Base-by-base conservation (phyloP, 1,140 invertebrate species). In the Elymnias hypermnestra region DNA sequence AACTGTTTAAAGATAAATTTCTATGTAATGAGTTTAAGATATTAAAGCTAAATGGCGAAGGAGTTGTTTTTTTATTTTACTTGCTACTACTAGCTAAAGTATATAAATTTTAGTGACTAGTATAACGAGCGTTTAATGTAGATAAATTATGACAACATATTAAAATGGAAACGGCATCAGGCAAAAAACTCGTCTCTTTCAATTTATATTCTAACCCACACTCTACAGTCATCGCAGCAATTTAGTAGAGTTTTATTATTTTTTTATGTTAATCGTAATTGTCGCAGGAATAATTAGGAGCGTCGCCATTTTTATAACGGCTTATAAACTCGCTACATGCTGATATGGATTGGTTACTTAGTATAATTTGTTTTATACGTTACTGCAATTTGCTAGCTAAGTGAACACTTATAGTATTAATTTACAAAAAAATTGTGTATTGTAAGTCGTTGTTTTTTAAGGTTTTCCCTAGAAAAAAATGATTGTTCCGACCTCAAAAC, bases 191-290 rank as follows among this genome's bases (percentile, higher is more conserved):
- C 25, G 29, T 26, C 23, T n/a, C 14, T 26, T 40, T 26, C 13
- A 28, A 40, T 40, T 18, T 17, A 33, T 15, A 33, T 33, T 33
- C 29, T 33, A 33, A 28, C 23, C 38, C 9, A 29, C 25, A 31
- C n/a, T 12, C 15, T 21, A 15, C 12, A 38, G 36, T 40, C 28
- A 33, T 40, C 21, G 44, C 23, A 10, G 60, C 62, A 68, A 64
- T 72, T 65, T 64, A 53, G 51, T 51, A 54, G 56, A 53, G 23
- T 64, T 75, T 75, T 78, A 72, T 72, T 70, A 72, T 72, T 64
- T 64, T 72, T 78, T 72, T 72, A 73, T 74, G 68, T 53, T 68
- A 72, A 73, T 77, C 62, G 53, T 72, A 72, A 73, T 64, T 67
- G 70, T 75, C 62, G 62, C 63, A 53, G 58, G 51, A 67, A 59